A percentile compares a stretch with the other conserved stretches of the same genome.
Evolutionary conservation across 2,797 vertebrate genomes (phyloP).

Genomic region (Pseudopleuronectes americanus): DNA sequence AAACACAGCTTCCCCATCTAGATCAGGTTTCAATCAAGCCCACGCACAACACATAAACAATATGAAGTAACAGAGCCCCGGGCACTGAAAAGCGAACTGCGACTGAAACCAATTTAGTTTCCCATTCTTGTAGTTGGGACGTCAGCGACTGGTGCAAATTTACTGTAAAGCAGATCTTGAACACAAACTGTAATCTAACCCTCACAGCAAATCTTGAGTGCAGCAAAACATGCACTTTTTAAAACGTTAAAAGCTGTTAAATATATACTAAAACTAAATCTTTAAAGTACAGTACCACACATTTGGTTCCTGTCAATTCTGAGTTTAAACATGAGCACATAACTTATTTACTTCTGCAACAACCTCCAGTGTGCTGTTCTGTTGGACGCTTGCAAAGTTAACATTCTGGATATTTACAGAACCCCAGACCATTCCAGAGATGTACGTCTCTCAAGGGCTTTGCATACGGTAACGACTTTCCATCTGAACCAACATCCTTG

Average conservation of each 20-base stretch:
- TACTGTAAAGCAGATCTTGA: constrained; percentile 29
- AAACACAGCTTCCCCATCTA: constrained; percentile 80
- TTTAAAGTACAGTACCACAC: not conserved
- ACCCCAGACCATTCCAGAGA: constrained; percentile 39
- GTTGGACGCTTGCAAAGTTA: constrained; percentile 45
- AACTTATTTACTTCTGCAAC: constrained; percentile 6
- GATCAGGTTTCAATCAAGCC: constrained; percentile 83
- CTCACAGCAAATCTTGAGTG: constrained; percentile 8
- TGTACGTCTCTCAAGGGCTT: constrained; percentile 52
- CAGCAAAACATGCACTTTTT: not conserved
- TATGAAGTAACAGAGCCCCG: constrained; percentile 73
- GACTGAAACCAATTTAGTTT: constrained; percentile 69
- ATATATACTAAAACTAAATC: not conserved
- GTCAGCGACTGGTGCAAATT: constrained; percentile 32
- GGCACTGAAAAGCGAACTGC: constrained; percentile 52
- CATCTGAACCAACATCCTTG: constrained; percentile 66
- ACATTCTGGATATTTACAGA: constrained; percentile 53
- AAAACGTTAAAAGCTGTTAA: constrained; percentile 8
- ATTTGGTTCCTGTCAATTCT: constrained; percentile 24
- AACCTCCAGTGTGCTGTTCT: constrained; percentile 3
- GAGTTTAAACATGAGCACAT: constrained; percentile 6
- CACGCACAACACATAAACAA: constrained; percentile 79
- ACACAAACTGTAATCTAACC: constrained; percentile 17
- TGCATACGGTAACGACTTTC: constrained; percentile 52
- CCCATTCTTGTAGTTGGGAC: constrained; percentile 51